Conservation (phyloP, 2,888 invertebrate genomes). For the Allolobophora icterica region DNA sequence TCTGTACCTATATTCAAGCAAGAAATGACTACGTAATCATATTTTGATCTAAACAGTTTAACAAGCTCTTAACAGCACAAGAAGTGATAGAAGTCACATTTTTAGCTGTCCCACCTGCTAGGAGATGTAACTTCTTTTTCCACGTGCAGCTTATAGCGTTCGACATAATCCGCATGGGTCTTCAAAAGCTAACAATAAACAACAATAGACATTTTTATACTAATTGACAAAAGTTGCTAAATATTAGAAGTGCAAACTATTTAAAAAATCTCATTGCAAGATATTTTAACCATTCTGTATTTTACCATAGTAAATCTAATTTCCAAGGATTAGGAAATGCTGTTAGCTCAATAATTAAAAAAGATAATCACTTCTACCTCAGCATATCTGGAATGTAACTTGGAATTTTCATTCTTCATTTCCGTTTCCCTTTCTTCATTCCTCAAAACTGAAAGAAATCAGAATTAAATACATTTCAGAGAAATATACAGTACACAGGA, state of each 20-base stretch:
- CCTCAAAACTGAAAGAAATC: constrained; percentile 69
- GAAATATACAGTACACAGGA: background rate
- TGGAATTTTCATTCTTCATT: constrained; percentile 92
- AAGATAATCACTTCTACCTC: constrained; percentile 69
- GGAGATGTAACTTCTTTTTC: constrained; percentile 27
- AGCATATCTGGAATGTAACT: constrained; percentile 95
- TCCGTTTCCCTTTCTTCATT: constrained; percentile 96
- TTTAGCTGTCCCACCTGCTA: background rate
- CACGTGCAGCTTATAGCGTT: constrained; percentile 23
- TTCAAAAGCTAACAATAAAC: constrained; percentile 2
- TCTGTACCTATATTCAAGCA: background rate
- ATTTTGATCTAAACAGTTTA: background rate
- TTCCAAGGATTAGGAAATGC: background rate
- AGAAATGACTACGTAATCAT: background rate
- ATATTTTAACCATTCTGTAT: background rate
- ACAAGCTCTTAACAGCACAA: background rate
- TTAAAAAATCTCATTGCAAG: background rate
- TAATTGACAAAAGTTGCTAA: background rate
- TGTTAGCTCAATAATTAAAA: background rate
- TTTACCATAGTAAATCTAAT: background rate
- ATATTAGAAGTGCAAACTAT: background rate
- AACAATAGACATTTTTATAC: background rate
- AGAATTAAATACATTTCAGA: background rate
- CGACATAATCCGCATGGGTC: constrained; percentile 33
- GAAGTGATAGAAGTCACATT: background rate